Evolutionary conservation across 2,113 vertebrate species (phyloP), one percentile per base, ranked within the genome.

Genomic region (Colinus virginianus): DNA sequence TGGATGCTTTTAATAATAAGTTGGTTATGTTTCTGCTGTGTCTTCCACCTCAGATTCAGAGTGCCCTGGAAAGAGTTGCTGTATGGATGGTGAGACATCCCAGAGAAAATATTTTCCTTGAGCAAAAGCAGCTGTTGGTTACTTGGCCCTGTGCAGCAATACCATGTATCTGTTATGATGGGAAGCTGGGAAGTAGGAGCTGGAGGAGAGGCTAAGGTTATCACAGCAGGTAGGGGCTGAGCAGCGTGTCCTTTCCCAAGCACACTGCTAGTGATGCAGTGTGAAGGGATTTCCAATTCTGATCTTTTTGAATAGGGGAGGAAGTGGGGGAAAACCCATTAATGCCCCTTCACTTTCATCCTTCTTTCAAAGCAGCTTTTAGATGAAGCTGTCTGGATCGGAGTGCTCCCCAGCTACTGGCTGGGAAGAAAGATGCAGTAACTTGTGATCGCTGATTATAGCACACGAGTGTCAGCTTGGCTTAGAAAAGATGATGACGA

Each of bases 41-140:
- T 26, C 43, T 86, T 94, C 86, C 43, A 64, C 58, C 42, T 80
- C 0, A 0, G 38, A 45, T 56, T 84, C 0, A 22, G 46, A 36
- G 23, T 23, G 30, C 58, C 4, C 3, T 0, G 0, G 13, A 21
- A 59, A 69, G 43, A 40, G 25, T 49, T 0, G 0, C 14, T 0
- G 6, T 36, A 32, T 8, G 43, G 32, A 46, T 49, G n/a, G n/a
- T 28, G 53, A 75, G 38, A 58, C 7, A 15, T 14, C 15, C 40
- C 13, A 90, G 23, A 72, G 43, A 26, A 87, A 86, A 62, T 42
- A 0, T 64, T 53, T 72, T 81, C 26, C 48, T 59, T 34, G 36
- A 56, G 74, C 5, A 30, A 42, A 82, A 74, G 82, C 63, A 89
- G 53, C 51, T 38, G 13, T 56, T 67, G 30, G 11, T 56, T 63